phyloP scores from a whole-genome alignment of 92 coral and sea anemone genomes.

The Epizoanthus stellaris region DNA sequence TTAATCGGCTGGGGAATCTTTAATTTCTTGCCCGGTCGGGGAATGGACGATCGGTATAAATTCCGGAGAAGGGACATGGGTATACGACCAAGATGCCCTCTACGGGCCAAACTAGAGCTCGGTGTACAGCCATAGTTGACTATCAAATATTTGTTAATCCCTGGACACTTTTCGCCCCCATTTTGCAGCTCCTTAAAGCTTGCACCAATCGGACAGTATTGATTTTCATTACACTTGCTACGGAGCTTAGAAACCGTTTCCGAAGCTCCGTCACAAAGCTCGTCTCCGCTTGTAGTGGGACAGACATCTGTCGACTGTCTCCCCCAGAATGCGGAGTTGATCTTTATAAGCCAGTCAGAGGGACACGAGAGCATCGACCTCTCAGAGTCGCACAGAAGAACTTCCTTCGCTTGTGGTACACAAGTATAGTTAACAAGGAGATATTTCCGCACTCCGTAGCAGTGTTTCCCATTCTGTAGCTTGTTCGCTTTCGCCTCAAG shows the following conservation, averaged over 20 bases:
- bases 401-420: constrained; percentile 87
- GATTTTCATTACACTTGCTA: constrained; percentile 75
- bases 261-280: constrained; percentile 79
- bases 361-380: constrained; percentile 83
- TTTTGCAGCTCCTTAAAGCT: constrained; percentile 74
- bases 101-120: constrained; percentile 73
- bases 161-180: constrained; percentile 92
- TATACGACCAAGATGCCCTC: constrained; percentile 84
- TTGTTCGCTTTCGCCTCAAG: constrained; percentile 87
- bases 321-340: constrained; percentile 96
- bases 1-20: constrained; percentile 2
- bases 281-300: constrained; percentile 71
- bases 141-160: constrained; percentile 73
- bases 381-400: constrained; percentile 87
- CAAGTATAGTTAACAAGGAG: constrained; percentile 92
- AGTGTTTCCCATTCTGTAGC: constrained; percentile 82
- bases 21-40: constrained; percentile 30
- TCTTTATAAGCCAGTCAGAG: constrained; percentile 85
- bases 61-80: constrained; percentile 80
- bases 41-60: constrained; percentile 30
- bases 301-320: constrained; percentile 67
- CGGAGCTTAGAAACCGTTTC: constrained; percentile 88
- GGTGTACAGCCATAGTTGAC: constrained; percentile 81
- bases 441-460: constrained; percentile 93
- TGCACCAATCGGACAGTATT: constrained; percentile 75